phyloP scores from a whole-genome alignment of 35 echinoderm and acorn worm genomes.

The Heliocidaris erythrogramma region DNA sequence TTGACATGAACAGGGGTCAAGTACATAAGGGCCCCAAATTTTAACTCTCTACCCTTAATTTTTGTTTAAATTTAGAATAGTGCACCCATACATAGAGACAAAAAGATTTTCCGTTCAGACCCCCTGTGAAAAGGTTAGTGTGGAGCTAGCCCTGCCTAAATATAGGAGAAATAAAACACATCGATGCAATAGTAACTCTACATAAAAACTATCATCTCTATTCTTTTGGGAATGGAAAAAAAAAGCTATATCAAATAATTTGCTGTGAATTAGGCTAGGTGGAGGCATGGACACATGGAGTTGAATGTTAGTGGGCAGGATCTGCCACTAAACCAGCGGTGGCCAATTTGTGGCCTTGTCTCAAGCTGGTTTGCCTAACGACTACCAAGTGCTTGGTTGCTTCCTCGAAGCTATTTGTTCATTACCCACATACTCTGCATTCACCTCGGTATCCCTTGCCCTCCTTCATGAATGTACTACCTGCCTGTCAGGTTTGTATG shows the following conservation, averaged over 20 bases:
- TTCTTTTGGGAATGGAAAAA: neutral
- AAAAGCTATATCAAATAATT: neutral
- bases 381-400: neutral
- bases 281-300: neutral
- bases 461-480: neutral
- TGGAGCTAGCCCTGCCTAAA: no score
- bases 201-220: neutral
- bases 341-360: neutral
- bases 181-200: neutral
- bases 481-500: neutral
- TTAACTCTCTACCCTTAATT: no score
- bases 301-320: neutral
- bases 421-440: neutral
- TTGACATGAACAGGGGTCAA: no score
- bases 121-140: no score
- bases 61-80: no score
- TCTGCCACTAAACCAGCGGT: neutral
- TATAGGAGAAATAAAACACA: neutral
- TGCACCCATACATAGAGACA: no score
- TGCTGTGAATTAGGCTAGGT: slow-evolving; percentile 8
- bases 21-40: no score
- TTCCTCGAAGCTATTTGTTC: neutral
- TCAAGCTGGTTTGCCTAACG: slow-evolving; percentile 1
- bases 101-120: no score
- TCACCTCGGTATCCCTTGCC: neutral